Base-by-base conservation (phyloP, 2,113 vertebrate genomes). In the Eidolon helvum region DNA sequence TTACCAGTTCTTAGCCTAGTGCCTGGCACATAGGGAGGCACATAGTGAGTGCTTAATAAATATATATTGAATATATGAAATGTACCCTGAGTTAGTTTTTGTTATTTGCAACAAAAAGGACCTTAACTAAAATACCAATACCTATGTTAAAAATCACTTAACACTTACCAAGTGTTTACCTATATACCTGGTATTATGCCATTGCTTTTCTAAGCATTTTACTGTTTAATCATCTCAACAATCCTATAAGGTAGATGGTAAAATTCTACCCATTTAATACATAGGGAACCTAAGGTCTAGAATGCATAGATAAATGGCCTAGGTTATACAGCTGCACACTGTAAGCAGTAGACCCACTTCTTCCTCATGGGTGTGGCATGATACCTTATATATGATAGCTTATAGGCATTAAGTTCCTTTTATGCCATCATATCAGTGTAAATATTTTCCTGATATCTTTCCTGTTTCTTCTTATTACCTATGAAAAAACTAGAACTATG, bases 391-490 rank as follows among this genome's bases (percentile, higher is more conserved):
- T 86, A 48, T 86, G 59, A 16, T 77, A 85, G 38, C 30, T 79
- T 79, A 8, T 48, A 53, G 53, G 48, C 21, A 55, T 75, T 71
- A 33, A 26, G 28, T 75, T 94, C 74, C 15, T 7, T 90, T 88
- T 45, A 84, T 59, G 61, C 61, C 50, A 83, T 24, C 24, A 35
- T 69, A 22, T 84, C 50, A 83, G 19, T 72, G 0, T 87, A 74
- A 87, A 79, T 90, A 94, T 87, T 45, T 92, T 40, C 84, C 35
- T 55, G 30, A 61, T 50, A 69, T 28, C 21, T 90, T 94, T 92
- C 57, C 40, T 40, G 24, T 95, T 66, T 74, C n/a, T 92, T 40
- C 22, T 40, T 75, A 75, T 68, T 84, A 96, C 22, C 48, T 87
- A 30, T 83, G 69, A 83, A 96, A 90, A 78, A 87, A 77, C 21